A percentile compares a stretch with the other conserved stretches of the same genome.
These are phyloP conservation scores for Caenorhabditis drosophilae DNA, from an alignment of 2,888 invertebrate genomes.

Conservation along the genomic window DNA sequence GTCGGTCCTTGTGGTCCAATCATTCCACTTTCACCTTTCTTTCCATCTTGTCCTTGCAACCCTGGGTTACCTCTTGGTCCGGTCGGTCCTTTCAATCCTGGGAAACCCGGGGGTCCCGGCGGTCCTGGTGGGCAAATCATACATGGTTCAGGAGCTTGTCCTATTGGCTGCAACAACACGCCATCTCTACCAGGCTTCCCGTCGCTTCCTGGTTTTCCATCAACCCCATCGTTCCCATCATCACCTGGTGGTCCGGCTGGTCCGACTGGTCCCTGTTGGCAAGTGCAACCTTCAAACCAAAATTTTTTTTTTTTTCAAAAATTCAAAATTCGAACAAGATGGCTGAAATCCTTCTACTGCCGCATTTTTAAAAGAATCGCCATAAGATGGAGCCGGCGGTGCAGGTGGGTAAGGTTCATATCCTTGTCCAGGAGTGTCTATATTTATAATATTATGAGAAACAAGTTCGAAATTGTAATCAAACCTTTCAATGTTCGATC, in stretches of 20 bases:
- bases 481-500: constrained; percentile 30
- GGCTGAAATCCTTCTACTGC: constrained; percentile 43
- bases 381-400: constrained; percentile 14
- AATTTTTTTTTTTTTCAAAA: background rate
- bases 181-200: constrained; percentile 46
- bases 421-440: constrained; percentile 11
- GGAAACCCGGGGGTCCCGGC: constrained; percentile 59
- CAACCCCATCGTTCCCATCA: constrained; percentile 48
- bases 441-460: background rate
- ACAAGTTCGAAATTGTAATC: background rate
- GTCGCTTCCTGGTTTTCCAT: constrained; percentile 48
- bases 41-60: constrained; percentile 60
- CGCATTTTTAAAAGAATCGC: constrained; percentile 29
- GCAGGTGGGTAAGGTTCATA: constrained; percentile 24
- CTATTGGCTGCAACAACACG: constrained; percentile 37
- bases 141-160: constrained; percentile 59
- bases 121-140: constrained; percentile 66
- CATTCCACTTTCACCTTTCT: constrained; percentile 63
- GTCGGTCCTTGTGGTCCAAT: constrained; percentile 61
- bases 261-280: constrained; percentile 49
- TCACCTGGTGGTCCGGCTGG: constrained; percentile 51
- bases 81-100: constrained; percentile 64
- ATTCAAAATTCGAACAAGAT: constrained; percentile 1
- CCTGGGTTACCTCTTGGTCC: constrained; percentile 57
- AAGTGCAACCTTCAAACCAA: constrained; percentile 38